Evolutionary conservation across 2,797 vertebrate genomes (phyloP), one percentile per base, ranked within the genome.

Genomic region (Mionectes olivaceus): DNA sequence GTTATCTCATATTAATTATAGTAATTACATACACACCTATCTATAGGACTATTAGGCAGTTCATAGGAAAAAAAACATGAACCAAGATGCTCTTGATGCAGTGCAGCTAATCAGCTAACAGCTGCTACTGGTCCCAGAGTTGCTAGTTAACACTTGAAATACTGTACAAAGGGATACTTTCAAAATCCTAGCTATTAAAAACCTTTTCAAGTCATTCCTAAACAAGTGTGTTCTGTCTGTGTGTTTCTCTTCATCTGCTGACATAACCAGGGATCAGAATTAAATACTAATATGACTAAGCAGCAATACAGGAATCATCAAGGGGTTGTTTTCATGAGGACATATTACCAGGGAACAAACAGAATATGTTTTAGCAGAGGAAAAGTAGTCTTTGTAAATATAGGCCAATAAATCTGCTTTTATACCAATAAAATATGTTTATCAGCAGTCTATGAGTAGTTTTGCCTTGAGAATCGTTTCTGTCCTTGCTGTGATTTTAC

Each of bases 21-120:
- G 73, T 73, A 97, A 97, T 97, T 95, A 92, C 84, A 93, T 59
- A 92, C 93, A 94, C 96, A 97, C 96, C 96, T 97, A 97, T 84
- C 96, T 96, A 80, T 95, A 93, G 80, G 82, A 94, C 61, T 96
- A 92, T 91, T 95, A 89, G 79, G 83, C 78, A 93, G 68, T 80
- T 87, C 80, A 80, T 59, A 78, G 71, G 41, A 89, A 83, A 94
- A 90, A 94, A 86, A 61, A 11, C 5, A 4, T 28, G 10, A 92
- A 86, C 44, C 59, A 85, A 94, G 59, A 77, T 91, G 60, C 70
- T 95, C 79, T 83, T 68, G 57, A 88, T 87, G 67, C 65, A 60
- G 41, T 87, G 81, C 53, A 76, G 70, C 78, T 97, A 93, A 97
- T 96, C 93, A 92, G 75, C 84, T 89, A 96, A 89, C 92, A 97